phyloP scores from a whole-genome alignment of 2,888 invertebrate genomes.

The Elegia similella region DNA sequence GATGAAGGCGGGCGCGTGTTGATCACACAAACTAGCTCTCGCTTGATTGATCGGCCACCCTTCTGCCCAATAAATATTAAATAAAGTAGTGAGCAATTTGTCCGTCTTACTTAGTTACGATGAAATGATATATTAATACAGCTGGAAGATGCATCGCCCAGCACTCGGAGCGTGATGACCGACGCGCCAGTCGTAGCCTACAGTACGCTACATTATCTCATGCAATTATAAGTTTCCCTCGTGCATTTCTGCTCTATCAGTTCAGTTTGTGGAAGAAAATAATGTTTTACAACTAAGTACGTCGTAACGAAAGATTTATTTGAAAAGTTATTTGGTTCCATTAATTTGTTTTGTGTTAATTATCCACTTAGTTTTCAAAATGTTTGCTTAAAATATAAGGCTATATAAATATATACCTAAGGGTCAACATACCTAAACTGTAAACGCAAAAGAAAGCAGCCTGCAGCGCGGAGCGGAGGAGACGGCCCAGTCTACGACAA shows the following conservation, averaged over 20 bases:
- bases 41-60: conserved; percentile 68
- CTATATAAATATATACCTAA: no score
- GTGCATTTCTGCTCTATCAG: no score
- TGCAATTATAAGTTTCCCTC: background rate
- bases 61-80: conserved; percentile 72
- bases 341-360: no score
- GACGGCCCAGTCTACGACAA: background rate
- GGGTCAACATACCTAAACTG: no score
- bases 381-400: no score
- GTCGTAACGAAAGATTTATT: no score
- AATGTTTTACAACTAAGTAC: background rate
- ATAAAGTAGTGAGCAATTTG: conserved; percentile 69
- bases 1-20: conserved; percentile 8
- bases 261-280: background rate
- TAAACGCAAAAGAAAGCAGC: no score
- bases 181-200: conserved; percentile 14
- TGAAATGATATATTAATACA: conserved; percentile 71
- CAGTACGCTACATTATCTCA: background rate
- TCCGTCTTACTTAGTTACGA: conserved; percentile 67
- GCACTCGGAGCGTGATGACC: conserved; percentile 36
- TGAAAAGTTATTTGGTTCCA: no score
- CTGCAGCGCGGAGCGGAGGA: background rate
- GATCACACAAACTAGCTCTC: conserved; percentile 16
- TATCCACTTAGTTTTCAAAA: no score
- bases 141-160: conserved; percentile 50